phyloP scores from a whole-genome alignment of 2,797 vertebrate genomes.

The Pangasius djambal region DNA sequence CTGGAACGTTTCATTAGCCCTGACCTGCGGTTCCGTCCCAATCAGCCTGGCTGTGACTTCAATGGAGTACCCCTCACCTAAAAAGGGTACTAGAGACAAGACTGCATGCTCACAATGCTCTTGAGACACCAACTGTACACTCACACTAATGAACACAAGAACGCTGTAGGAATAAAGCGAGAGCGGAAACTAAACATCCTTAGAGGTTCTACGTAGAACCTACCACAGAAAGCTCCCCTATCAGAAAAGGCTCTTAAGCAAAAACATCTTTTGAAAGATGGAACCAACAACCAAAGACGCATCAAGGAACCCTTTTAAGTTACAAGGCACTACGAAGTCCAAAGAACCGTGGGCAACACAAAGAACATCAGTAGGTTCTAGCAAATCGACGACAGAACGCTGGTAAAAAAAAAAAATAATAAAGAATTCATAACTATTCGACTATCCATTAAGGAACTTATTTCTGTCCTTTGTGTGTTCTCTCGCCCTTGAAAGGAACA shows the following conservation, averaged over 20 bases:
- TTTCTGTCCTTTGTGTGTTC: neutral
- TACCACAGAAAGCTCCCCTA: neutral
- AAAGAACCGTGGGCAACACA: neutral
- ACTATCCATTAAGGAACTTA: neutral
- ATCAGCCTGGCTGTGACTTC: neutral
- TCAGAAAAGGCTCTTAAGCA: neutral
- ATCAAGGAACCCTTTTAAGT: neutral
- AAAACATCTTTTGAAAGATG: neutral
- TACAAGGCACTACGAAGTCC: neutral
- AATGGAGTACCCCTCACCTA: neutral
- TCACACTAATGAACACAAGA: neutral
- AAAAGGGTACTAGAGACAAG: constrained; percentile 1
- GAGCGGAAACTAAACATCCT: neutral
- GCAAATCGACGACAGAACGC: neutral
- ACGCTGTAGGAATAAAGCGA: neutral
- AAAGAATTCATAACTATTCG: neutral
- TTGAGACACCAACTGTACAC: neutral
- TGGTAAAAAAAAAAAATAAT: neutral
- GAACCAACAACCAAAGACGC: too few relatives aligned
- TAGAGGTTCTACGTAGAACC: neutral
- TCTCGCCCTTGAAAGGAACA: neutral
- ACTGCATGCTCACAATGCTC: neutral
- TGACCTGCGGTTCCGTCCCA: neutral
- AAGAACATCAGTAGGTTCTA: neutral
- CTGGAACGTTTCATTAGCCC: neutral